These are phyloP conservation scores for Physeter macrocephalus DNA, from an alignment of 2,113 vertebrate species.

Conservation along the genomic window DNA sequence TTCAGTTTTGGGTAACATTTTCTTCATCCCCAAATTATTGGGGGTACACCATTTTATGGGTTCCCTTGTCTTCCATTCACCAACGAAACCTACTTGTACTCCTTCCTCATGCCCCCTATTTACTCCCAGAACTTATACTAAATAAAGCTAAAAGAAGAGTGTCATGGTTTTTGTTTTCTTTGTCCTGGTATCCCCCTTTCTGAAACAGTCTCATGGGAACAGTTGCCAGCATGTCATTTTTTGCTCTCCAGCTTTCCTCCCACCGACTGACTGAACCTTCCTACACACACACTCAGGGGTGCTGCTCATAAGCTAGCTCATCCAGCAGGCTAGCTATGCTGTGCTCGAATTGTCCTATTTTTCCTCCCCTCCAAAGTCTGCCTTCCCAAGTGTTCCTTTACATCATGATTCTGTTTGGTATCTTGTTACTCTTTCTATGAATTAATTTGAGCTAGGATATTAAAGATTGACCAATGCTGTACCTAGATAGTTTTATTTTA, in stretches of 20 bases:
- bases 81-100: background rate
- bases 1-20: background rate
- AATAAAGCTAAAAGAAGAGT: background rate
- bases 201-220: background rate
- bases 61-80: background rate
- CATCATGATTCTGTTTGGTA: background rate
- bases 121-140: background rate
- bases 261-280: background rate
- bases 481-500: background rate
- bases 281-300: accelerated
- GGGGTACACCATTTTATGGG: background rate
- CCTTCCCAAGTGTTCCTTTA: background rate
- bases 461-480: background rate
- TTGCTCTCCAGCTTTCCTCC: background rate
- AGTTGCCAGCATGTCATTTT: background rate
- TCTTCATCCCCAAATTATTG: background rate
- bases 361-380: background rate
- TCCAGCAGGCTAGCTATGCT: background rate
- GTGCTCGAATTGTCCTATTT: background rate
- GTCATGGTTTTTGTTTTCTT: background rate
- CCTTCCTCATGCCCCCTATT: background rate
- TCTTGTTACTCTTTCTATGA: background rate
- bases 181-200: background rate
- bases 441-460: background rate
- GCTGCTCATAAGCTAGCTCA: background rate